phyloP scores from a whole-genome alignment of 2,888 invertebrate genomes.

The Heliconius ethilla region DNA sequence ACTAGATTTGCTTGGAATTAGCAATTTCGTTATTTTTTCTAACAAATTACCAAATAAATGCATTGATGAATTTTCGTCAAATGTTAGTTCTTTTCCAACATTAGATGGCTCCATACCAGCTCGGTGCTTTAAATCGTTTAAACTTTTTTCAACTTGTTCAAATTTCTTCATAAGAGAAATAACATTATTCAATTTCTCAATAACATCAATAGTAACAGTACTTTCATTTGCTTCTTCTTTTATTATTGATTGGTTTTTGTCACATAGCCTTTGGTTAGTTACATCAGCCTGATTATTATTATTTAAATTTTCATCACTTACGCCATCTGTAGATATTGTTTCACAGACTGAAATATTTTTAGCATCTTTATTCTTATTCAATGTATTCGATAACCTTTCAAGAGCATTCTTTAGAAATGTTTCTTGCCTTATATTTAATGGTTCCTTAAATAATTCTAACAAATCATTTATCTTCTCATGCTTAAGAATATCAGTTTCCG shows the following conservation, averaged over 20 bases:
- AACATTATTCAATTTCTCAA: conserved; percentile 63
- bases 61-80: conserved; percentile 49
- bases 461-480: conserved; percentile 70
- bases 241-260: conserved; percentile 31
- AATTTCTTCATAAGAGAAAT: conserved; percentile 64
- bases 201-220: conserved; percentile 51
- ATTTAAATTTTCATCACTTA: conserved; percentile 42
- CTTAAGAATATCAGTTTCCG: conserved; percentile 65
- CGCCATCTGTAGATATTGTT: conserved; percentile 52
- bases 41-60: conserved; percentile 64
- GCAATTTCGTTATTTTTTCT: conserved; percentile 65
- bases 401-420: conserved; percentile 67
- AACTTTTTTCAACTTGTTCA: conserved; percentile 58
- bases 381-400: conserved; percentile 62
- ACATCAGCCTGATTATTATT: conserved; percentile 29
- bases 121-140: conserved; percentile 52
- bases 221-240: conserved; percentile 34
- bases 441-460: conserved; percentile 71
- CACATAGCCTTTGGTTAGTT: conserved; percentile 32
- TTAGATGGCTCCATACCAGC: conserved; percentile 18
- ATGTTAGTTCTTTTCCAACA: neutral
- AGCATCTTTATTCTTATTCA: conserved; percentile 58
- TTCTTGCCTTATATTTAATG: conserved; percentile 70
- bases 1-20: conserved; percentile 59
- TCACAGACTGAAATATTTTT: conserved; percentile 66